Evolutionary conservation across 2,797 vertebrate genomes (phyloP).

Genomic region (Austrolebias charrua): DNA sequence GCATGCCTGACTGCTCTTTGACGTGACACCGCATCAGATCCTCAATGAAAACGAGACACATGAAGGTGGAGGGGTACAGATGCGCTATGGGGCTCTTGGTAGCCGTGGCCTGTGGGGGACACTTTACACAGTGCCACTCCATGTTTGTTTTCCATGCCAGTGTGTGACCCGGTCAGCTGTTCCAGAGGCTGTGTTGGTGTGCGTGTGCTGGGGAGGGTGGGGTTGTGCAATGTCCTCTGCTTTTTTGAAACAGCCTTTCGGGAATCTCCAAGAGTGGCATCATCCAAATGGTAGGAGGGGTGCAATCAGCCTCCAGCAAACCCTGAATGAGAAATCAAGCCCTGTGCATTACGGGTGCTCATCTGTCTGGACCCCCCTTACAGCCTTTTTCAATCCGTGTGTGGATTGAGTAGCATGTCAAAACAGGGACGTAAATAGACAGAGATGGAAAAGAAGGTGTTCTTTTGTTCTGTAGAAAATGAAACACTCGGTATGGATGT

Average conservation of each 20-base stretch:
- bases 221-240: slow-evolving; percentile 43
- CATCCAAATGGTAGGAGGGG: slow-evolving; percentile 56
- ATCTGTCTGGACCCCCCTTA: slow-evolving; percentile 58
- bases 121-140: slow-evolving; percentile 66
- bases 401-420: slow-evolving; percentile 45
- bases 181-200: slow-evolving; percentile 23
- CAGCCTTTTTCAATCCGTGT: slow-evolving; percentile 65
- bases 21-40: slow-evolving; percentile 39
- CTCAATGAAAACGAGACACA: slow-evolving; percentile 30
- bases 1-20: slow-evolving; percentile 27
- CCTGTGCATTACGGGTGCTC: slow-evolving; percentile 50
- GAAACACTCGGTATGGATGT: slow-evolving; percentile 32
- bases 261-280: slow-evolving; percentile 54
- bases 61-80: slow-evolving; percentile 27
- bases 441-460: slow-evolving; percentile 42
- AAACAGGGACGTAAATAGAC: slow-evolving; percentile 58
- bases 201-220: not conserved
- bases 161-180: slow-evolving; percentile 64
- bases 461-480: slow-evolving; percentile 32
- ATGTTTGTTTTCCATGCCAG: slow-evolving; percentile 70
- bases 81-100: slow-evolving; percentile 35
- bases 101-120: slow-evolving; percentile 52
- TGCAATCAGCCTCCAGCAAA: slow-evolving; percentile 60
- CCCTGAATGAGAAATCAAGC: slow-evolving; percentile 65
- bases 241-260: slow-evolving; percentile 53